These are phyloP conservation scores for Polia nebulosa DNA, from an alignment of 2,888 invertebrate genomes.

Conservation along the genomic window DNA sequence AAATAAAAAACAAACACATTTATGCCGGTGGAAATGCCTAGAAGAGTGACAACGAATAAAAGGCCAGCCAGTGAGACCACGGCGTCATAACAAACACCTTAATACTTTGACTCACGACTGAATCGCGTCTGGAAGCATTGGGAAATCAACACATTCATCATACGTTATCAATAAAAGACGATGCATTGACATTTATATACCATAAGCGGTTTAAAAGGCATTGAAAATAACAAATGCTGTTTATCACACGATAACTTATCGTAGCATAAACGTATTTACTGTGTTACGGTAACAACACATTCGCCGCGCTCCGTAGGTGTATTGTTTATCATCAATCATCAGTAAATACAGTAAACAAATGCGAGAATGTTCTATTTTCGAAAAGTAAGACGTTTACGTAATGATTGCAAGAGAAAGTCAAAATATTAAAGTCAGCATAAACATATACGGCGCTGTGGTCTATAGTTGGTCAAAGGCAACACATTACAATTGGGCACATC, in stretches of 20 bases:
- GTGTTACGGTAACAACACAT: constrained; percentile 14
- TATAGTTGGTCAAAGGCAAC: constrained; percentile 75
- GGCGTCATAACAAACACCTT: constrained; percentile 67
- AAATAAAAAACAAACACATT: constrained; percentile 76
- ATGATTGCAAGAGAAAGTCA: constrained; percentile 38
- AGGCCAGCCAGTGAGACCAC: constrained; percentile 75
- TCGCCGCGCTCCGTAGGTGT: not conserved
- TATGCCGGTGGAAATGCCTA: constrained; percentile 81
- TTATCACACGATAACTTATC: constrained; percentile 52
- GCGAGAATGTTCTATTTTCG: constrained; percentile 7
- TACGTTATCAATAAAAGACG: constrained; percentile 35
- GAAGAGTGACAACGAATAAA: constrained; percentile 81
- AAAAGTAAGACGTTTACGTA: constrained; percentile 16
- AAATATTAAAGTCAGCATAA: constrained; percentile 39
- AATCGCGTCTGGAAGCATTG: constrained; percentile 11
- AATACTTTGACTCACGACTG: constrained; percentile 60
- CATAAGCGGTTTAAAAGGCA: constrained; percentile 24
- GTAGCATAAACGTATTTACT: constrained; percentile 34
- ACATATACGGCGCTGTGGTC: constrained; percentile 70
- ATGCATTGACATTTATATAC: constrained; percentile 36
- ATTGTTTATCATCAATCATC: constrained; percentile 13
- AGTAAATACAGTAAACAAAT: constrained; percentile 12
- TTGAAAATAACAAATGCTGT: constrained; percentile 43
- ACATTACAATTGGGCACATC: constrained; percentile 84
- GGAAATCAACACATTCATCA: constrained; percentile 33